Conservation (phyloP, 2,888 invertebrate species). For the Caenorhabditis becei region DNA sequence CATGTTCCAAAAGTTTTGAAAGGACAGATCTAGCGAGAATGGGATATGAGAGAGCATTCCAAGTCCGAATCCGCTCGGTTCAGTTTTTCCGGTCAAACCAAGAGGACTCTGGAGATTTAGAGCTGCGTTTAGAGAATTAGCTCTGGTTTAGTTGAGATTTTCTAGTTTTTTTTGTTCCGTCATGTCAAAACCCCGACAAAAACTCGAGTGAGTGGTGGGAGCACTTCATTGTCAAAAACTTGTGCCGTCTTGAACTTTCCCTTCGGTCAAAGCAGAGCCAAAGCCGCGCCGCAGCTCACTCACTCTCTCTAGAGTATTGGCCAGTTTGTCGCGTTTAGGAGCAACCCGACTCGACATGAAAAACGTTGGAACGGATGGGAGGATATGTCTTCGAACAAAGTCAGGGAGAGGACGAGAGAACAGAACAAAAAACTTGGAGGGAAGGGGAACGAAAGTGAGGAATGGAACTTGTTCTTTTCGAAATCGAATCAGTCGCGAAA, state of each 20-base stretch:
- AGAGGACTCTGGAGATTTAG: not conserved
- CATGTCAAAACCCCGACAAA: not conserved
- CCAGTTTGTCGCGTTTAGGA: slow-evolving; percentile 1
- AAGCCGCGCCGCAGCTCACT: not conserved
- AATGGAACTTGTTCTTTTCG: slow-evolving; percentile 38
- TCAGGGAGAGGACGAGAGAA: not conserved
- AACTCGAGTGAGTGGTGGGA: slow-evolving; percentile 5
- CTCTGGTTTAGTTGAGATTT: not conserved
- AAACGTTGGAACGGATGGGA: not conserved
- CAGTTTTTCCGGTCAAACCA: not conserved
- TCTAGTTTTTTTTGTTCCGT: not conserved
- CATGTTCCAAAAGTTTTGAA: no score
- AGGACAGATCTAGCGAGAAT: no score
- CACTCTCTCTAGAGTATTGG: slow-evolving; percentile 4
- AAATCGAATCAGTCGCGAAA: slow-evolving; percentile 39
- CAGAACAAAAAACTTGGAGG: not conserved
- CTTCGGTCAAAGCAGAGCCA: not conserved
- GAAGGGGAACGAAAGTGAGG: not conserved
- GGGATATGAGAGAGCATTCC: no score
- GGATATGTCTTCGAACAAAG: no score
- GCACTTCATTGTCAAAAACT: slow-evolving; percentile 14
- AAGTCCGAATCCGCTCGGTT: no score
- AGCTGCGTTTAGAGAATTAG: no score
- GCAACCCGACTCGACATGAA: not conserved
- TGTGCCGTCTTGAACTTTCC: slow-evolving; percentile 15